Conservation (phyloP, 2,797 vertebrate species). For the Clamator glandarius region DNA sequence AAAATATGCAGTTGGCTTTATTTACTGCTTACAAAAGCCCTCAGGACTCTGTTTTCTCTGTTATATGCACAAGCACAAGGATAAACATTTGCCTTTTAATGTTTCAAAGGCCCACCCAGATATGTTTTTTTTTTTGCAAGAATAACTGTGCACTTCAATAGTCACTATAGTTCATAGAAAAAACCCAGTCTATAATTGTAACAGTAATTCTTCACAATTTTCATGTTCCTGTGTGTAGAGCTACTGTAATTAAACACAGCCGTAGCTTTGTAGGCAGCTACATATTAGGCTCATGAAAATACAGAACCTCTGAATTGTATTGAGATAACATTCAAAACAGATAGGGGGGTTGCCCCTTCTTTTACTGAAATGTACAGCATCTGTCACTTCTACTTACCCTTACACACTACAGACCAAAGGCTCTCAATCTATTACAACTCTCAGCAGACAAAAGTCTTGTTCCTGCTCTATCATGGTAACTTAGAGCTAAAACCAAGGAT, state of each 20-base stretch:
- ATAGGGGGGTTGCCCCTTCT: not conserved
- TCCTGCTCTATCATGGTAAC: not conserved
- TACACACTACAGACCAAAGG: not conserved
- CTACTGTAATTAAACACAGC: not conserved
- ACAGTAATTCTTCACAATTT: not conserved
- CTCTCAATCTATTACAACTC: no score
- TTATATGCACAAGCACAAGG: not conserved
- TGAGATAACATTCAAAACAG: not conserved
- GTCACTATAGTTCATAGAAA: not conserved
- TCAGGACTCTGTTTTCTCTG: not conserved
- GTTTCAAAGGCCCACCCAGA: not conserved
- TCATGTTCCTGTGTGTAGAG: not conserved
- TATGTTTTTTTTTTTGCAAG: not conserved
- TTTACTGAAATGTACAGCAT: not conserved
- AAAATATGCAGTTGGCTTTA: conserved; percentile 10
- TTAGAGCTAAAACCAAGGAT: not conserved
- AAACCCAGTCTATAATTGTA: not conserved
- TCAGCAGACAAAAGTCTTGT: no score
- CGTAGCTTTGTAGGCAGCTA: not conserved
- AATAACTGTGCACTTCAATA: not conserved
- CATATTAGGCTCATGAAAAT: not conserved
- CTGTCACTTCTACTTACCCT: not conserved
- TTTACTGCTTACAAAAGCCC: not conserved
- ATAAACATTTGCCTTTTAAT: not conserved
- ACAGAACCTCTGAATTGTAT: not conserved